Evolutionary conservation across 2,113 vertebrate species (phyloP).

Genomic region (Microcebus tavaratra): DNA sequence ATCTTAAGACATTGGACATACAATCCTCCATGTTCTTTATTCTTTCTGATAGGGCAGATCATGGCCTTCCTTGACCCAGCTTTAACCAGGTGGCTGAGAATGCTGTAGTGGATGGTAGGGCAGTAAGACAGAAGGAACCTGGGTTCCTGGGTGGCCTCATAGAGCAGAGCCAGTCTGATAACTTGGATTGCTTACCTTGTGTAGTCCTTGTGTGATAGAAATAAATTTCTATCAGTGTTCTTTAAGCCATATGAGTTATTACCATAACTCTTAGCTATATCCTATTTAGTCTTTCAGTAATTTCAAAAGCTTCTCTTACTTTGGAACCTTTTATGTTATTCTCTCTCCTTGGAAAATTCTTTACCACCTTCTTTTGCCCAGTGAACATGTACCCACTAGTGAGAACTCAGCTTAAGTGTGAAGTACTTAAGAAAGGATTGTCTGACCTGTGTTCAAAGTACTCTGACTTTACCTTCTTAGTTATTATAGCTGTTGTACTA

Average conservation of each 20-base stretch:
- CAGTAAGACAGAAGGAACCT: not conserved
- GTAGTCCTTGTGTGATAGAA: not conserved
- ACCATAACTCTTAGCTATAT: not conserved
- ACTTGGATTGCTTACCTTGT: not conserved
- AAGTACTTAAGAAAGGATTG: constrained; percentile 4
- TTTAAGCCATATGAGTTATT: not conserved
- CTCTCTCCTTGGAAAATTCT: not conserved
- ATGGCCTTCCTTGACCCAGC: not conserved
- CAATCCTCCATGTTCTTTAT: not conserved
- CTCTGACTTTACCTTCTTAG: not conserved
- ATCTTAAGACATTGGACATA: not conserved
- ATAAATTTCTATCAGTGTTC: not conserved
- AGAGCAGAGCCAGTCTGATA: not conserved
- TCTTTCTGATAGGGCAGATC: not conserved
- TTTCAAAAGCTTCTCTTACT: not conserved
- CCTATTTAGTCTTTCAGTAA: not conserved
- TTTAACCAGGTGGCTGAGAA: constrained; percentile 15
- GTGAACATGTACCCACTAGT: not conserved
- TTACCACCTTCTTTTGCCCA: not conserved
- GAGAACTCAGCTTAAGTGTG: not conserved
- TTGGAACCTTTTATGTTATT: not conserved
- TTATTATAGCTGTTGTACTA: not conserved
- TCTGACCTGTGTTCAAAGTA: constrained; percentile 13
- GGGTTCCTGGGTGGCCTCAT: not conserved
- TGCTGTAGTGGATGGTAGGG: not conserved